A percentile compares a stretch with the other conserved stretches of the same genome.
These are phyloP conservation scores for Troides aeacus DNA, from an alignment of 2,888 invertebrate species.

Conservation along the genomic window DNA sequence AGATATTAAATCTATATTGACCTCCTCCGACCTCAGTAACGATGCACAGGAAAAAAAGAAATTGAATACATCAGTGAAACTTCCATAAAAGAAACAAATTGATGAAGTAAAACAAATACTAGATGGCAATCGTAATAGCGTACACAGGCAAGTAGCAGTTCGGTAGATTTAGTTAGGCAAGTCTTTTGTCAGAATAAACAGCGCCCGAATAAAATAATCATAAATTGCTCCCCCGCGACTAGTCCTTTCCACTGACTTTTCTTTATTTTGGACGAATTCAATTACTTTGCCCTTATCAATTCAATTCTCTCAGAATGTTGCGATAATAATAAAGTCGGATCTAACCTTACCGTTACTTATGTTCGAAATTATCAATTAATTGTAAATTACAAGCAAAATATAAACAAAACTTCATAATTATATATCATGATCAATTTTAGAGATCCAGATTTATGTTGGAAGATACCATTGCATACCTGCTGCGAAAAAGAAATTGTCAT, in stretches of 20 bases:
- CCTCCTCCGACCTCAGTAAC: no score
- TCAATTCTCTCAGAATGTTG: conserved; percentile 5
- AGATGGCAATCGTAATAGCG: conserved; percentile 2
- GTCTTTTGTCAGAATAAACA: conserved; percentile 28
- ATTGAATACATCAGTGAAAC: no score
- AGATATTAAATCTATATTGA: no score
- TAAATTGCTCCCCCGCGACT: conserved; percentile 23
- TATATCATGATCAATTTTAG: no score
- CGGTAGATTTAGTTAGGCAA: conserved; percentile 19
- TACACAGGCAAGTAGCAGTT: conserved; percentile 16
- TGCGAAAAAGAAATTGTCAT: no score
- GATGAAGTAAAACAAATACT: conserved; percentile 3
- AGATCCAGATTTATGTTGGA: no score
- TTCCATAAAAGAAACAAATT: no score
- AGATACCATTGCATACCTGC: no score
- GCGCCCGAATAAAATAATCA: conserved; percentile 29
- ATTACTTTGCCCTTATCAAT: conserved; percentile 26
- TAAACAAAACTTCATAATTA: no score
- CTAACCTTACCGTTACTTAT: not conserved
- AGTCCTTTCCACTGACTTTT: conserved; percentile 18
- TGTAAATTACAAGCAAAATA: no score
- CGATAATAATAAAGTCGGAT: not conserved
- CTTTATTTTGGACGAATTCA: conserved; percentile 25
- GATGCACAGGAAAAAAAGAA: no score
- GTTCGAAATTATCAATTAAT: no score